Evolutionary conservation across 2,888 invertebrate genomes (phyloP), one percentile per base, ranked within the genome.

Genomic region (Frankliniella fusca): DNA sequence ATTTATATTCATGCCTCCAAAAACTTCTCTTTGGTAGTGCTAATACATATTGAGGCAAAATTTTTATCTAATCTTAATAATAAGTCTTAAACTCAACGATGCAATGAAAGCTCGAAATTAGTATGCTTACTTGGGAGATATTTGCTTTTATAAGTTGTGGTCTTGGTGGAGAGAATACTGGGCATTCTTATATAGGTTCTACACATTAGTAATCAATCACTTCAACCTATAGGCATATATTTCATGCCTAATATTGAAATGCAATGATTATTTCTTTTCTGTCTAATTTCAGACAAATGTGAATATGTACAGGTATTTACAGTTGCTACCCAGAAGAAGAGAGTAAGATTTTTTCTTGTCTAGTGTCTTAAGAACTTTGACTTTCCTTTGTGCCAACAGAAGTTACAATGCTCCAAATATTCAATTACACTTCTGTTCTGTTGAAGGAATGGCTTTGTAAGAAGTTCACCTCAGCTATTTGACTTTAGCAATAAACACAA

Each of bases 361-460:
- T 2, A 3, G 38, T 76, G 27, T 27, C 23, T 76, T 76, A 23
- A 27, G 70, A 76, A 12, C 12, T 76, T 12, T 27, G 70, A 76
- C 27, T 76, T 27, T 76, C 70, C 70, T 23, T 76, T 76, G 70
- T 76, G 70, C 70, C 70, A 76, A 76, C 70, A 76, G 70, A 76
- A 76, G 70, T 76, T 27, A 23, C 23, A 27, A 27, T 76, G 27
- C 27, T 23, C 70, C 23, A n/a, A n/a, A 23, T 27, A 12, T 76
- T 76, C 12, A 8, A 23, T 76, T 76, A 27, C n/a, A 23, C 70
- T 23, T 76, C 27, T 76, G n/a, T 23, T 23, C 3, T 11, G 12
- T 27, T 11, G 27, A 76, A 76, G 70, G 70, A 76, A 76, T 76
- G 70, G 70, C 70, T 76, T 76, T 23, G 27, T 27, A 76, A 23